A percentile compares a stretch with the other conserved stretches of the same genome.
These are phyloP conservation scores for Aix galericulata DNA, from an alignment of 2,113 vertebrate genomes.

Conservation along the genomic window DNA sequence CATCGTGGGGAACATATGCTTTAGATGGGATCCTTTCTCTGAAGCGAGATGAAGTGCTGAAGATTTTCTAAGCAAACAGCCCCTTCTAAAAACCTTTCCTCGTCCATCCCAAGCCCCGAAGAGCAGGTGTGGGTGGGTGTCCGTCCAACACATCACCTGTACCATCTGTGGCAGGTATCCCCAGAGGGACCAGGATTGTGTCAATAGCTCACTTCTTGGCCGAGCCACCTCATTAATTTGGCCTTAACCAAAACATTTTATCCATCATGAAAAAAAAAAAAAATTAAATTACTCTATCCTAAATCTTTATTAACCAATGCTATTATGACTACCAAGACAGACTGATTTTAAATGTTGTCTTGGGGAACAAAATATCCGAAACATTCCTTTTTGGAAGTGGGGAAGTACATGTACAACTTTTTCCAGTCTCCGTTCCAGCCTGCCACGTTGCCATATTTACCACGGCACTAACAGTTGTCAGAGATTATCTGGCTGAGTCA, in stretches of 20 bases:
- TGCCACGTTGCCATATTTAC: slow-evolving; percentile 68
- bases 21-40: neutral
- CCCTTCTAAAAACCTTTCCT: neutral
- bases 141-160: neutral
- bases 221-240: neutral
- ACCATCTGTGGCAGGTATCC: neutral
- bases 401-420: slow-evolving; percentile 16
- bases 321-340: neutral
- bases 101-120: rapidly evolving
- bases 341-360: neutral
- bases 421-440: slow-evolving; percentile 54
- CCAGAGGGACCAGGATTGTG: rapidly evolving
- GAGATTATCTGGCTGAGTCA: slow-evolving; percentile 71
- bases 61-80: neutral
- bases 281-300: neutral
- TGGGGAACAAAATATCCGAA: neutral
- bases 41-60: neutral
- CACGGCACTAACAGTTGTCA: slow-evolving; percentile 60
- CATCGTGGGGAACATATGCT: neutral
- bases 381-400: slow-evolving; percentile 5
- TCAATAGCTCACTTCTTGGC: neutral
- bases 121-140: neutral
- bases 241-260: neutral
- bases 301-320: neutral
- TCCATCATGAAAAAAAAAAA: neutral